Evolutionary conservation across 2,113 vertebrate genomes (phyloP), one percentile per base, ranked within the genome.

Genomic region (Pterophyllum scalare): DNA sequence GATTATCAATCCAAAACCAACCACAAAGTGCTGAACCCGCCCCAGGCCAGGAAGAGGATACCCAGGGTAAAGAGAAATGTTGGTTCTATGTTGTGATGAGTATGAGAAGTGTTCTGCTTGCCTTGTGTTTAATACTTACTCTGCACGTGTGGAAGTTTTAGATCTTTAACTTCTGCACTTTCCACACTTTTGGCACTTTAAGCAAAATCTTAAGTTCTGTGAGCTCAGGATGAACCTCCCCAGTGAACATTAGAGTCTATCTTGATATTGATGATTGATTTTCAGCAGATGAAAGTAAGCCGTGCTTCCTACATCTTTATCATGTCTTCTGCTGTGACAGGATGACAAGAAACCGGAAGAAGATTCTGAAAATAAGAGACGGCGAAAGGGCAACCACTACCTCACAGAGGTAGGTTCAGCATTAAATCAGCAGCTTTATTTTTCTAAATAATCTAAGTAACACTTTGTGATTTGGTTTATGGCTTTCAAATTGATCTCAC

Each of bases 1-100:
- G 95, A 92, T 4, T 75, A 82, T 89, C 93, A 93, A 75, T 92
- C 94, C 0, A 95, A 93, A 85, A 89, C 94, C 20, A 91, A 95
- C 86, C 95, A 96, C 87, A 97, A 94, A 87, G 94, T 95, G 40
- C 92, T 95, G 81, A 97, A 96, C 82, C 92, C 94, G 81, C 94
- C 95, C 0, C 94, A 96, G 80, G 96, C 96, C 38, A 97, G 97
- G 84, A 99, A 99, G 89, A 95, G 98, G 90, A 96, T 96, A 28
- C 98, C 98, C 67, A 96, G 97, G 95, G 98, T 99, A 94, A 91
- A 7, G 5, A 17, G 0, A 59, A n/a, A 65, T 3, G 24, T 1
- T 12, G 4, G 17, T 10, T n/a, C 43, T 7, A 28, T 46, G 14
- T 49, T 2, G 64, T 67, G 64, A 46, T 46, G 24, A 19, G 40